Percentiles rank a stretch among this genome's conserved stretches.
phyloP scores from a whole-genome alignment of 2,113 vertebrate genomes.

The Balaenoptera acutorostrata region DNA sequence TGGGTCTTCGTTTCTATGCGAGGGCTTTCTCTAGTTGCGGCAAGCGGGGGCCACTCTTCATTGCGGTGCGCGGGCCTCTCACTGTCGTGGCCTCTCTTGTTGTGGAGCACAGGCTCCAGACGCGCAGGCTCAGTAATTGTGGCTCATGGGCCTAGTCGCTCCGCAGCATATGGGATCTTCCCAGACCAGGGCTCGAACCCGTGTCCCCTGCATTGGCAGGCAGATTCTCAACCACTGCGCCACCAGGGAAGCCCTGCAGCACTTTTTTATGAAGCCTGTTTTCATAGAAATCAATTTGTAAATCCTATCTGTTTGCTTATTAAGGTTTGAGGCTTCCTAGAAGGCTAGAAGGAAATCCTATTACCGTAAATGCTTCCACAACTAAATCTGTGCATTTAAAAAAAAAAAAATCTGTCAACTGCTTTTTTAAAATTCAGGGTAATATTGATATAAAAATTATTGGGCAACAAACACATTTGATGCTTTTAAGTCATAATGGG shows the following conservation, averaged over 20 bases:
- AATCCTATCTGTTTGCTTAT: background rate
- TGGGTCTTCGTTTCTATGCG: too few species aligned
- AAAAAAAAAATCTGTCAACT: background rate
- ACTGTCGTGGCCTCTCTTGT: too few species aligned
- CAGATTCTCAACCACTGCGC: too few species aligned
- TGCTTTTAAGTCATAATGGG: background rate
- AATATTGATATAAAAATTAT: background rate
- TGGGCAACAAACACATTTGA: background rate
- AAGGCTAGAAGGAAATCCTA: background rate
- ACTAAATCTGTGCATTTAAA: background rate
- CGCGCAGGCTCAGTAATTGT: too few species aligned
- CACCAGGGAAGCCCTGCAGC: background rate
- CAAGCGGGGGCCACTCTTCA: too few species aligned
- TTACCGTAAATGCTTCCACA: background rate
- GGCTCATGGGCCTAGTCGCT: too few species aligned
- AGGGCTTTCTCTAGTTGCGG: too few species aligned
- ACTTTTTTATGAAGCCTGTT: background rate
- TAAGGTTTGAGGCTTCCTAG: background rate
- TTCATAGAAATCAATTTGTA: slow-evolving; percentile 3
- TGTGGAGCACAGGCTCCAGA: too few species aligned
- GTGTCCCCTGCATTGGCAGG: too few species aligned
- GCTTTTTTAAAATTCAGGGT: background rate
- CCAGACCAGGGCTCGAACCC: too few species aligned
- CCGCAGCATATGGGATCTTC: too few species aligned
- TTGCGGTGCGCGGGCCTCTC: too few species aligned